These are phyloP conservation scores for Acanthosepion esculentum DNA, from an alignment of 2,888 invertebrate species.

Conservation along the genomic window DNA sequence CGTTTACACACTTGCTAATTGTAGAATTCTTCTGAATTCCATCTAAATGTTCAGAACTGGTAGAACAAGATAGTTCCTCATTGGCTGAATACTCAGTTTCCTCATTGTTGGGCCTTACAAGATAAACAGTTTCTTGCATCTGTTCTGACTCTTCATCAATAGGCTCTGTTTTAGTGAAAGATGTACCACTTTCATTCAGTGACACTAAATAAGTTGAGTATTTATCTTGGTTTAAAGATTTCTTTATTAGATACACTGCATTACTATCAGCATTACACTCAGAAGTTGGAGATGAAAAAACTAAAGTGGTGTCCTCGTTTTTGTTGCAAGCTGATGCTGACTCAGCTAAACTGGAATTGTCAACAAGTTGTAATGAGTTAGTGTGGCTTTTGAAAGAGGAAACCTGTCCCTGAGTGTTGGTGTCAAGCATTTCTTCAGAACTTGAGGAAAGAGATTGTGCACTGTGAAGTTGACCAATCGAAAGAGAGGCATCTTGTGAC, in stretches of 20 bases:
- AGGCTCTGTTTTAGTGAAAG: background rate
- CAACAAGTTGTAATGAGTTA: background rate
- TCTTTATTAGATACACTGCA: slow-evolving; percentile 7
- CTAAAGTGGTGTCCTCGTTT: background rate
- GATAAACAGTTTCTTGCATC: background rate
- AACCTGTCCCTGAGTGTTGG: background rate
- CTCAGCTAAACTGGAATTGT: background rate
- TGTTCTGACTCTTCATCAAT: background rate
- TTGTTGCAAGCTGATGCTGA: background rate
- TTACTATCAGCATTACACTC: background rate
- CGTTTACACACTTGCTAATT: background rate
- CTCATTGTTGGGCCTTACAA: background rate
- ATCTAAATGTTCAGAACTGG: background rate
- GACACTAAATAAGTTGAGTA: background rate
- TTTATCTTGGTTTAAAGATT: slow-evolving; percentile 2
- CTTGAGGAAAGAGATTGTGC: background rate
- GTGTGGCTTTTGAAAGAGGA: background rate
- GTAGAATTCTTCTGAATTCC: background rate
- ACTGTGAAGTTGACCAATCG: background rate
- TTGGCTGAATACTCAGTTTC: background rate
- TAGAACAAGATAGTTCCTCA: background rate
- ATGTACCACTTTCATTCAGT: background rate
- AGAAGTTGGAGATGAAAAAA: background rate
- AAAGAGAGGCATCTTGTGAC: background rate
- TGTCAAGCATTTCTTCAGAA: background rate